Evolutionary conservation across 2,888 invertebrate genomes (phyloP).

Genomic region (Mesorhabditis spiculigera): DNA sequence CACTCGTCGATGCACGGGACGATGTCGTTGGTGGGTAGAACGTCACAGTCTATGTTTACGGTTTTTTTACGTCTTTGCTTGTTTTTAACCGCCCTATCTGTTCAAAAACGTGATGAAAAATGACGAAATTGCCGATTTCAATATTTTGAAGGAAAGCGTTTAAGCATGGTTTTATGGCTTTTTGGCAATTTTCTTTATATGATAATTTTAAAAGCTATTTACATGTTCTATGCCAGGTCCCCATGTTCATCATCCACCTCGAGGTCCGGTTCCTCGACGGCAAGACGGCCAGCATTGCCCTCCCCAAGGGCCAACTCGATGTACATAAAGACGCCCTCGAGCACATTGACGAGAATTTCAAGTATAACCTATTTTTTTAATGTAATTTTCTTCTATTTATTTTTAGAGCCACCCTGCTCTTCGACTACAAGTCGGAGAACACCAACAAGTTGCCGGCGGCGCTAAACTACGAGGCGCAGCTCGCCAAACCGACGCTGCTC

Average conservation of each 20-base stretch:
- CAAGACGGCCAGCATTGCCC: constrained; percentile 5
- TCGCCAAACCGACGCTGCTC: constrained; percentile 13
- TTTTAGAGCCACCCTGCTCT: constrained; percentile 13
- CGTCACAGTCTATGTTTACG: background rate
- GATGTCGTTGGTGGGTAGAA: constrained; percentile 17
- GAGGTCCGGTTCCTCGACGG: constrained; percentile 66
- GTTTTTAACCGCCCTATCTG: too few relatives aligned
- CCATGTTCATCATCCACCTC: constrained; percentile 62
- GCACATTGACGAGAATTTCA: constrained; percentile 23
- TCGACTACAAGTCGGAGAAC: constrained; percentile 10
- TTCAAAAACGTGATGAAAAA: too few relatives aligned
- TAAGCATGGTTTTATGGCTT: too few relatives aligned
- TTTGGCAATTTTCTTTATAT: too few relatives aligned
- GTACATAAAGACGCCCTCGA: constrained; percentile 20
- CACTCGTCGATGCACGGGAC: constrained; percentile 48
- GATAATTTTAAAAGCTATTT: too few relatives aligned
- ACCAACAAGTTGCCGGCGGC: constrained; percentile 12
- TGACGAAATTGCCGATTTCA: too few relatives aligned
- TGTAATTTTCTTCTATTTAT: constrained; percentile 7
- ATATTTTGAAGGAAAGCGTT: too few relatives aligned
- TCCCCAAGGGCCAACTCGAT: constrained; percentile 32
- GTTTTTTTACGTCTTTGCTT: too few relatives aligned
- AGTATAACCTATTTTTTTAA: constrained; percentile 11
- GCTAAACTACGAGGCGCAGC: constrained; percentile 16
- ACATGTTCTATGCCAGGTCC: constrained; percentile 12